Percentiles rank a stretch among this genome's conserved stretches.
phyloP scores from a whole-genome alignment of 2,888 invertebrate species.

The Lycaena phlaeas region DNA sequence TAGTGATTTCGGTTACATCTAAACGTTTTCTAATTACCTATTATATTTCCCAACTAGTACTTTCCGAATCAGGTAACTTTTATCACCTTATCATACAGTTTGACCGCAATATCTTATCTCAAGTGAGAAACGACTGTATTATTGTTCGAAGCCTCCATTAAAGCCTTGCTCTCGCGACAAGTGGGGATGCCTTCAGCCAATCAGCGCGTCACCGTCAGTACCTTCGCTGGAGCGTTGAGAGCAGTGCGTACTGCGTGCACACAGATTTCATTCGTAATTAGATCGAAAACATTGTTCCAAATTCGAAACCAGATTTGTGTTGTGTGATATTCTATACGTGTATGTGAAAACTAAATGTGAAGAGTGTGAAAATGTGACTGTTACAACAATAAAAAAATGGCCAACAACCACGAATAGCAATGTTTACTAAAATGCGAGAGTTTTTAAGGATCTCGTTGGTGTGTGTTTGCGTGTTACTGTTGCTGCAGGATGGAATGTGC shows the following conservation, averaged over 20 bases:
- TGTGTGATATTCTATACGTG: constrained; percentile 13
- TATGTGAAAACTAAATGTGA: constrained; percentile 24
- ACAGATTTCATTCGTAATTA: constrained; percentile 25
- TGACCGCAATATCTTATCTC: no score
- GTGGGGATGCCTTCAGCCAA: constrained; percentile 38
- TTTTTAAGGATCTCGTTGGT: constrained; percentile 51
- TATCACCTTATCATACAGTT: no score
- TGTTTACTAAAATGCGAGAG: constrained; percentile 56
- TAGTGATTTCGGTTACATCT: no score
- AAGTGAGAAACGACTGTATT: no score
- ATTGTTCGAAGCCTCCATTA: constrained; percentile 38
- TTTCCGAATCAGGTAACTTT: no score
- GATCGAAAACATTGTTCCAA: constrained; percentile 29
- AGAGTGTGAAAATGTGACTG: constrained; percentile 61
- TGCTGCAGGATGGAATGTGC: constrained; percentile 40
- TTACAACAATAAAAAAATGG: constrained; percentile 45
- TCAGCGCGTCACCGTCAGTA: constrained; percentile 39
- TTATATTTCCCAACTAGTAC: no score
- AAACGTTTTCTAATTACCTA: no score
- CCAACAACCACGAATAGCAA: constrained; percentile 31
- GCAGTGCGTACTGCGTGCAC: constrained; percentile 38
- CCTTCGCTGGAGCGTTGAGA: constrained; percentile 37
- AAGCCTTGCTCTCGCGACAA: constrained; percentile 40
- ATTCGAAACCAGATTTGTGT: constrained; percentile 12
- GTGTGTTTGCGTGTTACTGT: constrained; percentile 48